phyloP scores from a whole-genome alignment of 1,140 invertebrate genomes.

The Trachelipus rathkii region DNA sequence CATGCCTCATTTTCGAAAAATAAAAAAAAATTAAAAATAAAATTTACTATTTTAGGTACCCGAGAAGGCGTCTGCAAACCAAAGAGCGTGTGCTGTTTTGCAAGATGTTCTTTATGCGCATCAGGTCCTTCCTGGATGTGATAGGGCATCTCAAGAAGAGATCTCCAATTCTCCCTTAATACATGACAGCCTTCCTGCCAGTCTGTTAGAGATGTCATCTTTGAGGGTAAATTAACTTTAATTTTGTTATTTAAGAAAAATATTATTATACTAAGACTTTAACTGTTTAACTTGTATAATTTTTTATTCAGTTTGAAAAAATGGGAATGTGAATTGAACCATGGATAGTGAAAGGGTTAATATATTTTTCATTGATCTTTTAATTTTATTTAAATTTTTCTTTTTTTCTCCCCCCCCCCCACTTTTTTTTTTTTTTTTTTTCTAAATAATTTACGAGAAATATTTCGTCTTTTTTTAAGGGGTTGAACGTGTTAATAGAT shows the following conservation, averaged over 20 bases:
- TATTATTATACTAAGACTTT: too few relatives aligned
- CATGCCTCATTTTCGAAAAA: too few relatives aligned
- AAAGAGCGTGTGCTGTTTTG: slow-evolving; percentile 68
- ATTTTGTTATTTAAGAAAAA: too few relatives aligned
- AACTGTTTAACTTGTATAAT: too few relatives aligned
- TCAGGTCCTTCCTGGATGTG: slow-evolving; percentile 61
- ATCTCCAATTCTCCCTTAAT: slow-evolving; percentile 67
- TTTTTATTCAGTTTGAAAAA: too few relatives aligned
- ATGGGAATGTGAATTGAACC: too few relatives aligned
- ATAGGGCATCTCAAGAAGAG: slow-evolving; percentile 64
- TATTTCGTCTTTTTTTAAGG: slow-evolving; percentile 50
- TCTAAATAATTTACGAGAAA: too few relatives aligned
- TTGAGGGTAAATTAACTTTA: slow-evolving; percentile 67
- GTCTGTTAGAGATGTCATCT: slow-evolving; percentile 73
- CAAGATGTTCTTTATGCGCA: slow-evolving; percentile 70
- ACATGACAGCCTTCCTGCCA: slow-evolving; percentile 68
- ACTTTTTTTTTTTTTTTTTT: too few relatives aligned
- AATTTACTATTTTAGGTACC: slow-evolving; percentile 21
- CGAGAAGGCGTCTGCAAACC: slow-evolving; percentile 60
- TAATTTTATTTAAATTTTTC: too few relatives aligned
- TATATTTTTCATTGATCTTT: neutral
- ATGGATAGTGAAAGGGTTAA: too few relatives aligned
- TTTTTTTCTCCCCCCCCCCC: too few relatives aligned
- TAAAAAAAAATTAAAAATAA: too few relatives aligned
- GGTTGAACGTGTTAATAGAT: slow-evolving; percentile 61